Conservation (phyloP, 23 tunicate species). For the Styela clava region DNA sequence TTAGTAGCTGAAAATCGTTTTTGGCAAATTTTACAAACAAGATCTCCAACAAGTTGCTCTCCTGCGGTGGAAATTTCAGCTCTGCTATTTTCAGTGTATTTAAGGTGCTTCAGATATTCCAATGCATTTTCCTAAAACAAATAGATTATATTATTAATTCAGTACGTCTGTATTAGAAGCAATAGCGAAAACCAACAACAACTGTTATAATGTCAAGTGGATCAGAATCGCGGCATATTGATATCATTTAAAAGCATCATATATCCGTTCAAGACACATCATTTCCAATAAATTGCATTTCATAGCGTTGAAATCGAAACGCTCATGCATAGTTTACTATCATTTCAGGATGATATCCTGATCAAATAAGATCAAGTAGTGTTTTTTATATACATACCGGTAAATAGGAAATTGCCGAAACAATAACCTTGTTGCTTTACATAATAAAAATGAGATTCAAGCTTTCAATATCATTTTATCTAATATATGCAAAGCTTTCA, state of each 20-base stretch:
- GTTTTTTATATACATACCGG: slow-evolving; percentile 11
- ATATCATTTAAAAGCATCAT: slow-evolving; percentile 36
- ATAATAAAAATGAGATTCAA: not conserved
- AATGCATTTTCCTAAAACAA: slow-evolving; percentile 62
- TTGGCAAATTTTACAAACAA: slow-evolving; percentile 57
- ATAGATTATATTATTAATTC: too few species aligned
- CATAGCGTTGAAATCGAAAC: not conserved
- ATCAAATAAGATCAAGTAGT: slow-evolving; percentile 88
- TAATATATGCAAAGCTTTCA: not conserved
- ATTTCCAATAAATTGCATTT: slow-evolving; percentile 36
- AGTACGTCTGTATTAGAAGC: not conserved
- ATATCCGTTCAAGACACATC: slow-evolving; percentile 79
- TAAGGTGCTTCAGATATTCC: not conserved
- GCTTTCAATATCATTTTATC: not conserved
- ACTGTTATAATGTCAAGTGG: too few species aligned
- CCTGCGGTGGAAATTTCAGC: not conserved
- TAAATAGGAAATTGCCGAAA: not conserved
- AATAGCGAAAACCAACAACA: too few species aligned
- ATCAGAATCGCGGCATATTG: slow-evolving; percentile 36
- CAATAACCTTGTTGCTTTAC: not conserved
- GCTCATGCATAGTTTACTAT: slow-evolving; percentile 46
- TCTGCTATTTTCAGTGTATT: not conserved
- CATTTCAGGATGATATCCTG: slow-evolving; percentile 28
- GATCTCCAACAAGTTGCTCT: not conserved
- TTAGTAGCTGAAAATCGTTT: slow-evolving; percentile 69